A percentile compares a stretch with the other conserved stretches of the same genome.
These are phyloP conservation scores for Mercenaria mercenaria DNA, from an alignment of 1,140 invertebrate species.

Conservation along the genomic window DNA sequence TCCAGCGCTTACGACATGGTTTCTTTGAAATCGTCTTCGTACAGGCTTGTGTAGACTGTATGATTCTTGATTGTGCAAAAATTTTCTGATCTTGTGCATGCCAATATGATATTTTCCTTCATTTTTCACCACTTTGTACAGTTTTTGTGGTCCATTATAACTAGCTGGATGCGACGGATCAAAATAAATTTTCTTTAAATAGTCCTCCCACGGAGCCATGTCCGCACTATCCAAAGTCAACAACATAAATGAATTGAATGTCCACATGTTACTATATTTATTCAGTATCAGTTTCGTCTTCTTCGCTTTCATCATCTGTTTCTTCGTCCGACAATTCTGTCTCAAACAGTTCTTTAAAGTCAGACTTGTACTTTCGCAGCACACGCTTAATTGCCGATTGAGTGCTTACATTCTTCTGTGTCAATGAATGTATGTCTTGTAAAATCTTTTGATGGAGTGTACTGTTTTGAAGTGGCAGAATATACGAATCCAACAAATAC, in stretches of 20 bases:
- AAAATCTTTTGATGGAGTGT: background rate
- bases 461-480: background rate
- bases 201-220: constrained; percentile 52
- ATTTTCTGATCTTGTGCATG: background rate
- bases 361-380: background rate
- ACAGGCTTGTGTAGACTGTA: constrained; percentile 35
- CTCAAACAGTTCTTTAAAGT: background rate
- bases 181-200: constrained; percentile 28
- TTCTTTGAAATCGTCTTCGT: background rate
- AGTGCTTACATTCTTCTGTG: background rate
- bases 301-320: too few relatives aligned
- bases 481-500: background rate
- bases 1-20: background rate
- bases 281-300: background rate
- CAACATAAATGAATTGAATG: background rate
- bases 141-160: constrained; percentile 33
- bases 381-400: background rate
- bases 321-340: background rate
- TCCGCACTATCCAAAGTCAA: background rate
- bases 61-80: constrained; percentile 5
- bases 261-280: background rate
- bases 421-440: background rate
- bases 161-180: constrained; percentile 1
- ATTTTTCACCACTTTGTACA: constrained; percentile 36
- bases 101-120: background rate